Evolutionary conservation across 2,888 invertebrate species (phyloP).

Genomic region (Protophormia terraenovae): DNA sequence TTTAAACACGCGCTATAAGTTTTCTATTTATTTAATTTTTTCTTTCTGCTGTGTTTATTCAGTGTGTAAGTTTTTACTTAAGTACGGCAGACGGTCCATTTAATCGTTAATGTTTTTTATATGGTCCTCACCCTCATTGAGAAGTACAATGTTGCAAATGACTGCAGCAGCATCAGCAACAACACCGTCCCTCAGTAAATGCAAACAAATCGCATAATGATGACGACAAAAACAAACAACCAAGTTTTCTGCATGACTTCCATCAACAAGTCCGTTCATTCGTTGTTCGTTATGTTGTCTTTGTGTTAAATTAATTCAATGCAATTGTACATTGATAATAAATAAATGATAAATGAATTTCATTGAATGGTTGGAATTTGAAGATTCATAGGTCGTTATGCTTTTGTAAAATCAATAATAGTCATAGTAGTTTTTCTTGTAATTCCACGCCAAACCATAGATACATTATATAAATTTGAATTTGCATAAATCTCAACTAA

Average conservation of each 20-base stretch:
- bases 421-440: neutral
- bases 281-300: neutral
- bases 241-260: conserved; percentile 35
- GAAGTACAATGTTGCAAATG: conserved; percentile 8
- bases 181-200: neutral
- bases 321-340: conserved; percentile 33
- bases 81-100: neutral
- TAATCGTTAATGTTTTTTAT: no score
- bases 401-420: conserved; percentile 30
- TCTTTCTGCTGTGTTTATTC: neutral
- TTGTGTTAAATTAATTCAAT: conserved; percentile 31
- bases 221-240: conserved; percentile 18
- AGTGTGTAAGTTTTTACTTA: neutral
- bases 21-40: neutral
- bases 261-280: conserved; percentile 23
- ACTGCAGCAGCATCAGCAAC: neutral
- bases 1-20: conserved; percentile 48
- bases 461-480: neutral
- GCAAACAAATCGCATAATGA: conserved; percentile 6
- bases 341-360: conserved; percentile 45
- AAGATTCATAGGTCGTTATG: conserved; percentile 38
- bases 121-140: neutral
- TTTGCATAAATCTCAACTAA: neutral
- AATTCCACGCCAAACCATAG: neutral
- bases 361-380: conserved; percentile 20